Conservation (phyloP, 1,140 invertebrate species). For the Apocrypta bakeri region DNA sequence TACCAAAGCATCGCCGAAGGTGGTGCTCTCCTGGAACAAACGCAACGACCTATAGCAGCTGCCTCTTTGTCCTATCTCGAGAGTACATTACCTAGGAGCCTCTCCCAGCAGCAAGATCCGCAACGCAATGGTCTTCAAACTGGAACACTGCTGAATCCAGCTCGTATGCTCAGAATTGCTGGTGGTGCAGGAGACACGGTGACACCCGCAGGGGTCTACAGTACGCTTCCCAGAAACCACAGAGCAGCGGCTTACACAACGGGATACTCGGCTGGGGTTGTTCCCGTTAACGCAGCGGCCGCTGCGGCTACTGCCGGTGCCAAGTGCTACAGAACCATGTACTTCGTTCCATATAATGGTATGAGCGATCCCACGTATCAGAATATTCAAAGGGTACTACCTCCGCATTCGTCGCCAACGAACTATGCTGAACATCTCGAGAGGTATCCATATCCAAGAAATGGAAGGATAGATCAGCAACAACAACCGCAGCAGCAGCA, state of each 20-base stretch:
- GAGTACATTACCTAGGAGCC: conserved; percentile 57
- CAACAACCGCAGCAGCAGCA: conserved; percentile 54
- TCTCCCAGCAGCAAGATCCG: conserved; percentile 39
- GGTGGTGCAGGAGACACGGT: conserved; percentile 55
- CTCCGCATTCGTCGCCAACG: conserved; percentile 65
- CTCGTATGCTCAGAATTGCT: conserved; percentile 61
- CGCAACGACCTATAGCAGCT: conserved; percentile 21
- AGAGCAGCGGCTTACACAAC: conserved; percentile 56
- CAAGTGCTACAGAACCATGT: conserved; percentile 78
- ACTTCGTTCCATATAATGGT: conserved; percentile 84
- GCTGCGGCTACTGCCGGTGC: conserved; percentile 57
- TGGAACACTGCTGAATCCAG: conserved; percentile 36
- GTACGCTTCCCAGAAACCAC: conserved; percentile 56
- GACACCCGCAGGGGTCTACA: conserved; percentile 53
- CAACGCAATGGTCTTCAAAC: conserved; percentile 10
- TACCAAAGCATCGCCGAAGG: conserved; percentile 70
- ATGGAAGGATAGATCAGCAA: conserved; percentile 56
- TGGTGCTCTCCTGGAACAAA: conserved; percentile 10
- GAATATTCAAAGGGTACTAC: conserved; percentile 70
- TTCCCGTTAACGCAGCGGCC: conserved; percentile 53
- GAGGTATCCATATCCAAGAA: conserved; percentile 67
- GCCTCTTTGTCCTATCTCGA: conserved; percentile 62
- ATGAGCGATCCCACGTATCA: conserved; percentile 71
- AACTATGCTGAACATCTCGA: conserved; percentile 70
- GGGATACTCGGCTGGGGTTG: conserved; percentile 58